Conservation (phyloP, 2,888 invertebrate genomes). For the Coelinius sp. region DNA sequence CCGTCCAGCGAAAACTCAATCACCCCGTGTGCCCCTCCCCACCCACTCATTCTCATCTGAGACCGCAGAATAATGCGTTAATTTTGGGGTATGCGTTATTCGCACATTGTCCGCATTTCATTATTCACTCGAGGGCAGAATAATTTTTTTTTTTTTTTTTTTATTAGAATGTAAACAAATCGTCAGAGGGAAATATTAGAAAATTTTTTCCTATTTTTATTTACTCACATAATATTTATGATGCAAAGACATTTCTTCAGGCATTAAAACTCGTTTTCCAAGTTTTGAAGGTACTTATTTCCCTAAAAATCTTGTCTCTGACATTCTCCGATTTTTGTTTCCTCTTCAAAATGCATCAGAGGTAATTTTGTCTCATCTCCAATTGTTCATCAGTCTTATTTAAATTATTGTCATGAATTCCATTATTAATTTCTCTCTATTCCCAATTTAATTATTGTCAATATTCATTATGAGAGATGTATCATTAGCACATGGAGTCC, state of each 20-base stretch:
- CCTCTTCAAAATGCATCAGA: conserved; percentile 30
- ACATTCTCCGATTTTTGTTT: conserved; percentile 8
- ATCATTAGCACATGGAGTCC: not conserved
- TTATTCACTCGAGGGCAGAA: not conserved
- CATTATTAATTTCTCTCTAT: not conserved
- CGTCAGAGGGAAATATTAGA: too few species aligned
- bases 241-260: conserved; percentile 66
- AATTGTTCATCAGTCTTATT: not conserved
- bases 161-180: too few species aligned
- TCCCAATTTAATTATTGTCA: not conserved
- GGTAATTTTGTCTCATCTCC: conserved; percentile 3
- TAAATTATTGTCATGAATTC: not conserved
- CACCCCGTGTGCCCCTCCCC: not conserved
- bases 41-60: not conserved
- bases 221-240: conserved; percentile 69
- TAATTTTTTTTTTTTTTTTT: too few species aligned
- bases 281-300: not conserved
- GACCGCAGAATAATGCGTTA: conserved; percentile 8
- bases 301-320: not conserved
- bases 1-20: conserved; percentile 37
- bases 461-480: not conserved
- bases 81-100: not conserved
- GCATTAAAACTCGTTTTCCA: conserved; percentile 35
- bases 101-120: not conserved
- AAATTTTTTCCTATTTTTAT: too few species aligned